Percentiles rank a stretch among this genome's conserved stretches.
Evolutionary conservation across 2,113 vertebrate species (phyloP).

Genomic region (Sceloporus undulatus): DNA sequence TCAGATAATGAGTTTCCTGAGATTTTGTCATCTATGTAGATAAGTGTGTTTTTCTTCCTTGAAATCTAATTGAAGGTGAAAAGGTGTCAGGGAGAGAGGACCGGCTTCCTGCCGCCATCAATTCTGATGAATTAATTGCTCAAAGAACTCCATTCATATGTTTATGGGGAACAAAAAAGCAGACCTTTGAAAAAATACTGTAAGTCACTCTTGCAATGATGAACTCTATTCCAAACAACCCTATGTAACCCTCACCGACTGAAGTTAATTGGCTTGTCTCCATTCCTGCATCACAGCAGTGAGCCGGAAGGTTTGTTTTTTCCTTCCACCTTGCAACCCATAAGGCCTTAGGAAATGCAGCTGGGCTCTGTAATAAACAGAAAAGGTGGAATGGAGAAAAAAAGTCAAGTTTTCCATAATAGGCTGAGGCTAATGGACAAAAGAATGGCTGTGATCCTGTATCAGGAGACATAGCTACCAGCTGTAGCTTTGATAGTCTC

Average conservation of each 20-base stretch:
- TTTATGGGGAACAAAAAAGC: conserved; percentile 6
- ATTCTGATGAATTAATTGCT: conserved; percentile 16
- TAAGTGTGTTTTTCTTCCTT: not conserved
- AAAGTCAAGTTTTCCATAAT: not conserved
- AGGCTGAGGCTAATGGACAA: no score
- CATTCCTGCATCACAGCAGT: conserved; percentile 26
- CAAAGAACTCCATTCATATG: not conserved
- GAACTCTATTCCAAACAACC: conserved; percentile 29
- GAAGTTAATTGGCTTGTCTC: not conserved
- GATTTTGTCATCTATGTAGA: not conserved
- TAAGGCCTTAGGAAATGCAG: not conserved
- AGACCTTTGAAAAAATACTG: not conserved
- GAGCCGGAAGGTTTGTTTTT: not conserved
- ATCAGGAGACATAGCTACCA: no score
- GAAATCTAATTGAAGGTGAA: conserved; percentile 24
- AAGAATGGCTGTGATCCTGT: no score
- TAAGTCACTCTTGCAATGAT: conserved; percentile 18
- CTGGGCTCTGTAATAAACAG: no score
- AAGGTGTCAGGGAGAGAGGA: not conserved
- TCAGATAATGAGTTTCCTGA: conserved; percentile 1
- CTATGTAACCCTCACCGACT: not conserved
- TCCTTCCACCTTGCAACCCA: not conserved
- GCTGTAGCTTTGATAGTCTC: no score
- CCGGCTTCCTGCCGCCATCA: not conserved
- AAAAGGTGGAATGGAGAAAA: no score